Percentiles rank a stretch among this genome's conserved stretches.
These are phyloP conservation scores for Tribolium freemani DNA, from an alignment of 2,888 invertebrate genomes.

Conservation along the genomic window DNA sequence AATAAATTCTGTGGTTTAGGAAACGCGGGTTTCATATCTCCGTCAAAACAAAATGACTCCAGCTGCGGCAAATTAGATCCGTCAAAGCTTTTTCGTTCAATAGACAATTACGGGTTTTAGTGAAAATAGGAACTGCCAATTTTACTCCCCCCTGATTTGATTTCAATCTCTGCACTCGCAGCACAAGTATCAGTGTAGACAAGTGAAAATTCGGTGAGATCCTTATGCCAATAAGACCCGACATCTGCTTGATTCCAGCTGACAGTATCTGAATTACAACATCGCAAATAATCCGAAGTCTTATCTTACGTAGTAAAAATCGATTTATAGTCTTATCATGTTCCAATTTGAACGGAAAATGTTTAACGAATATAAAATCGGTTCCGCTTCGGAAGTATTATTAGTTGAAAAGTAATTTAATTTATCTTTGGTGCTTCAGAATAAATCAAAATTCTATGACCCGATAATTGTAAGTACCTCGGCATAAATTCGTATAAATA, in stretches of 20 bases:
- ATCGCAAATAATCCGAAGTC: constrained; percentile 19
- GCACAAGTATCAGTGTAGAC: neutral
- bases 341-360: constrained; percentile 7
- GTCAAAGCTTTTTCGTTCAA: neutral
- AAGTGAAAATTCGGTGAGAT: neutral
- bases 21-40: neutral
- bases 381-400: neutral
- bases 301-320: constrained; percentile 24
- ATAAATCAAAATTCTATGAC: neutral
- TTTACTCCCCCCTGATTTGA: neutral
- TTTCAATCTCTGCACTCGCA: too few species aligned
- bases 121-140: neutral
- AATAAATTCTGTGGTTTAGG: neutral
- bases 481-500: neutral
- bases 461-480: neutral
- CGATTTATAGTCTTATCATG: constrained; percentile 31
- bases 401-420: constrained; percentile 2
- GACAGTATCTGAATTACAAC: constrained; percentile 14
- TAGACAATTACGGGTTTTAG: neutral
- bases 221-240: neutral
- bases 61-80: neutral
- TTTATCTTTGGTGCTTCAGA: neutral
- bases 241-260: constrained; percentile 4
- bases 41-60: neutral
- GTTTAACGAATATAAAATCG: constrained; percentile 14